phyloP scores from a whole-genome alignment of 2,888 invertebrate species.

The Drosophila siamana region DNA sequence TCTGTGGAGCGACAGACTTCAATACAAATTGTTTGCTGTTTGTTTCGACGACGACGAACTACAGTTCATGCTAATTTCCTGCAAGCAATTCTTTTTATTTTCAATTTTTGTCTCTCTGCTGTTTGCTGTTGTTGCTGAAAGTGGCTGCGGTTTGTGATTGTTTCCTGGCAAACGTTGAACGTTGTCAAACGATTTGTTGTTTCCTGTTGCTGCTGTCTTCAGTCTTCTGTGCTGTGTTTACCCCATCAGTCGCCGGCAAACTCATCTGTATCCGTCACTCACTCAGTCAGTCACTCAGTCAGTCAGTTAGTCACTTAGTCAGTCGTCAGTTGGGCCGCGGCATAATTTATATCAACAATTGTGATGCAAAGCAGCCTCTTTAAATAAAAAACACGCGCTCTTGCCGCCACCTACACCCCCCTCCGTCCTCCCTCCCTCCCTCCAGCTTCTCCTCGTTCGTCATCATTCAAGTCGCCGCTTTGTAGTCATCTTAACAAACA shows the following conservation, averaged over 20 bases:
- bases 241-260: conserved; percentile 6
- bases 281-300: too few relatives aligned
- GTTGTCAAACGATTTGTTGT: conserved; percentile 24
- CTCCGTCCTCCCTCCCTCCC: too few relatives aligned
- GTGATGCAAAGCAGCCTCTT: conserved; percentile 72
- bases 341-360: conserved; percentile 66
- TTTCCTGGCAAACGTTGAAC: neutral
- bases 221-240: conserved; percentile 7
- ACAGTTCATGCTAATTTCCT: conserved; percentile 2
- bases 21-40: neutral
- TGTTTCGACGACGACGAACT: too few relatives aligned
- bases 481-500: neutral
- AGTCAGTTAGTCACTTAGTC: too few relatives aligned
- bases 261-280: conserved; percentile 47
- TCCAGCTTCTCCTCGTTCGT: neutral
- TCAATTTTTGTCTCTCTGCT: neutral
- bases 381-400: conserved; percentile 71
- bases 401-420: too few relatives aligned
- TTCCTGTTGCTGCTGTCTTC: neutral
- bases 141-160: conserved; percentile 17
- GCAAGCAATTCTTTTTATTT: conserved; percentile 1
- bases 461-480: too few relatives aligned
- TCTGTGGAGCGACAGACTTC: too few relatives aligned
- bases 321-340: conserved; percentile 41
- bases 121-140: neutral